These are phyloP conservation scores for Anticlea derivata DNA, from an alignment of 2,888 invertebrate genomes.

Conservation along the genomic window DNA sequence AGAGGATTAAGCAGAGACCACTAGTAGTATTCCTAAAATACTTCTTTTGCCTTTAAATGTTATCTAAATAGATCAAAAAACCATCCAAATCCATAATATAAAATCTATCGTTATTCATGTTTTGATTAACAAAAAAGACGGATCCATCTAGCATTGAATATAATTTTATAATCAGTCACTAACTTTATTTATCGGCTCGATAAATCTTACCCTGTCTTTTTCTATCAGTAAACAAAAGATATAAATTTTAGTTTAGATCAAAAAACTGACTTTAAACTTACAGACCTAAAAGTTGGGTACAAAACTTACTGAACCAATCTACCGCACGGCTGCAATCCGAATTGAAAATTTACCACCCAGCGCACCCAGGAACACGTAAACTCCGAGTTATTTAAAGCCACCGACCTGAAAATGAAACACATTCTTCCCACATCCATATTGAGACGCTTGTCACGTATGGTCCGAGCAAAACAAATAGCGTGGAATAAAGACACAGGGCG, in stretches of 20 bases:
- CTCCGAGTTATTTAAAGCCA: constrained; percentile 12
- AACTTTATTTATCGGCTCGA: no score
- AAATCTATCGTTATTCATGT: no score
- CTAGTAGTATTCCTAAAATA: no score
- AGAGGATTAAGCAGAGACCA: no score
- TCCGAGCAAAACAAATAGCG: constrained; percentile 51
- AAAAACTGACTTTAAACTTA: not conserved
- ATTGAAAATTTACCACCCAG: constrained; percentile 5
- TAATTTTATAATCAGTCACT: no score
- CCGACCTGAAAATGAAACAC: constrained; percentile 13
- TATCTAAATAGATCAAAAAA: no score
- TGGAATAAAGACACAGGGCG: constrained; percentile 41
- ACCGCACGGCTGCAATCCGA: not conserved
- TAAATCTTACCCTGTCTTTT: no score
- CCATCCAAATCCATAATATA: no score
- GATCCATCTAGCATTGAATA: no score
- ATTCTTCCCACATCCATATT: constrained; percentile 7
- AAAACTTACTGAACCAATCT: constrained; percentile 7
- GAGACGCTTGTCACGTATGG: constrained; percentile 15
- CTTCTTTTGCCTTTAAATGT: no score
- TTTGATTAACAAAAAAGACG: no score
- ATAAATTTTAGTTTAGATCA: not conserved
- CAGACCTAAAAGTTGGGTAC: not conserved
- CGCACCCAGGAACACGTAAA: constrained; percentile 4
- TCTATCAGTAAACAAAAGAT: no score